A percentile compares a stretch with the other conserved stretches of the same genome.
Conservation (phyloP, 2,888 invertebrate genomes). For the Andrena haemorrhoa region DNA sequence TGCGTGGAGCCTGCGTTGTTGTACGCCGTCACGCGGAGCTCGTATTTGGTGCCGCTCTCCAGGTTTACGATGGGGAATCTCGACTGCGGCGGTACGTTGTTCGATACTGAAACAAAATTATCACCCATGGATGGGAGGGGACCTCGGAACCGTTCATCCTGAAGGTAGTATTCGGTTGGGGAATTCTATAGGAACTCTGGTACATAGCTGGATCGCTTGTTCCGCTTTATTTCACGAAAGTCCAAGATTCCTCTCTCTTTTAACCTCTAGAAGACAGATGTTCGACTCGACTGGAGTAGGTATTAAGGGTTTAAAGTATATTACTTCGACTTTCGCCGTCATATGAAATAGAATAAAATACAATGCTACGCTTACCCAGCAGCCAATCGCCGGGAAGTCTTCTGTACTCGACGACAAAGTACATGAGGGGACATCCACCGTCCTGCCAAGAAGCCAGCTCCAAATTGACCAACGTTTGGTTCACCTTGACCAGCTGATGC, state of each 20-base stretch:
- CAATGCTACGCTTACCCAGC: constrained; percentile 73
- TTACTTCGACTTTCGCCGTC: no score
- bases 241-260: no score
- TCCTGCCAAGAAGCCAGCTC: constrained; percentile 84
- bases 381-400: constrained; percentile 81
- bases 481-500: constrained; percentile 81
- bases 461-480: constrained; percentile 83
- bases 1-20: constrained; percentile 89
- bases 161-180: neutral
- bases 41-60: constrained; percentile 86
- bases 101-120: constrained; percentile 83
- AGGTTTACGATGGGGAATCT: constrained; percentile 85
- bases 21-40: constrained; percentile 87
- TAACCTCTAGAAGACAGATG: neutral
- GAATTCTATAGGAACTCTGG: neutral
- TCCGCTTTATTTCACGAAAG: no score
- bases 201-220: no score
- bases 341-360: no score
- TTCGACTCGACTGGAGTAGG: neutral
- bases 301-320: no score
- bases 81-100: constrained; percentile 85
- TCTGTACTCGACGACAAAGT: constrained; percentile 84
- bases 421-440: constrained; percentile 84
- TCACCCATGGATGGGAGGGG: neutral
- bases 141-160: neutral